Evolutionary conservation across 2,113 vertebrate genomes (phyloP), one percentile per base, ranked within the genome.

Genomic region (Sisor rabdophorus): DNA sequence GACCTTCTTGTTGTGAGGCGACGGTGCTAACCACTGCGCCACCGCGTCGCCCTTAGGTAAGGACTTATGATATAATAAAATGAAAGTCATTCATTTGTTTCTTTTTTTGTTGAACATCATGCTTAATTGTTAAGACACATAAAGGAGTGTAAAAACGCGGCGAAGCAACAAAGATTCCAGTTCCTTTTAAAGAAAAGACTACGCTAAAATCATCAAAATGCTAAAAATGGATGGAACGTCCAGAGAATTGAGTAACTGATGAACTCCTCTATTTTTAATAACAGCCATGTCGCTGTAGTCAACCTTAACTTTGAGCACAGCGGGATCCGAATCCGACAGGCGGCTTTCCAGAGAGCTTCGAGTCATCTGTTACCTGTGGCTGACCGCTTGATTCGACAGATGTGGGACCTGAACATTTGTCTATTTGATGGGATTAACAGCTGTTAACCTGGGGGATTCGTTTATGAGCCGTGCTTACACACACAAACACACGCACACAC

Each of bases 71-170:
- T n/a, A n/a, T n/a, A n/a, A n/a, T n/a, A n/a, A n/a, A n/a, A n/a
- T 36, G 32, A 7, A 36, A 36, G 32, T 7, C 7, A 36, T 36
- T 36, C 3, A 36, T 36, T 36, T 36, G n/a, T 53, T 70, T 50
- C 7, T 50, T 24, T 32, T 48, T 53, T 65, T 28, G 28, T 20
- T 50, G 48, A 81, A 72, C 48, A 82, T 74, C 75, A 53, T 77
- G 53, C 64, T 54, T 81, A 76, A 84, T 78, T 80, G 47, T 65
- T 78, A 77, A 55, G 54, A 83, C 13, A 22, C 59, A 19, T 44
- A 44, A 44, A 44, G 40, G 40, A 44, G 1, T 44, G 40, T 44
- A 44, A 10, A 44, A 16, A 26, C 20, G 59, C 16, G 15, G 24
- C 26, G 26, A 24, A 13, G 26, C 11, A 32, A 36, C 44, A 53